These are phyloP conservation scores for Dromaius novaehollandiae DNA, from an alignment of 2,113 vertebrate genomes.

Conservation along the genomic window DNA sequence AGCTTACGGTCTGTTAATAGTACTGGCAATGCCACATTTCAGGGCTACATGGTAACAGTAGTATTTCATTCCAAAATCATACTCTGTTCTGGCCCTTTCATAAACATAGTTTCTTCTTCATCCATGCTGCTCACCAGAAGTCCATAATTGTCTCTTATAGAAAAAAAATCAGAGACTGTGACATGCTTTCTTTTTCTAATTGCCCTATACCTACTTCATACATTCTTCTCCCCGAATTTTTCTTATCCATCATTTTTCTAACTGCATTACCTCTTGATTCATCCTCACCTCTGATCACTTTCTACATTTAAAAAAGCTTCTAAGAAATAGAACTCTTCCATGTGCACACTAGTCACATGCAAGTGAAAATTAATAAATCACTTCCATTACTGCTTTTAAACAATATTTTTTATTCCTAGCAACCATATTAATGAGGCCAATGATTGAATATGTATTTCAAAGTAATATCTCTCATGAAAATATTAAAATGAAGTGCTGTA, in stretches of 20 bases:
- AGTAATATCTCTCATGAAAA: neutral
- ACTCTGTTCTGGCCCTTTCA: neutral
- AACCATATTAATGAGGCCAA: neutral
- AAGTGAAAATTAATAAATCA: neutral
- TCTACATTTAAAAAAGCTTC: neutral
- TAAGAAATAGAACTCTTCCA: neutral
- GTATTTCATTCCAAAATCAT: neutral
- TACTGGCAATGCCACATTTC: neutral
- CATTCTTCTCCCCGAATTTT: neutral
- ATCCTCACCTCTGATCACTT: neutral
- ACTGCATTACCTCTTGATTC: neutral
- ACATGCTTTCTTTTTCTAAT: neutral
- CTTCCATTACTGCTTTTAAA: neutral
- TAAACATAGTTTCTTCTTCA: neutral
- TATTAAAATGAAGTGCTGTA: neutral
- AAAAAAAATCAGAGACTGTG: neutral
- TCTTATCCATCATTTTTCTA: neutral
- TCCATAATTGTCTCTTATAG: neutral
- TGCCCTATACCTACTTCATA: neutral
- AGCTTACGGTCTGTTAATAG: neutral
- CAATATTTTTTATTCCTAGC: neutral
- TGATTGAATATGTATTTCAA: neutral
- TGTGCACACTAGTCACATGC: neutral
- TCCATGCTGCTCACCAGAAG: neutral
- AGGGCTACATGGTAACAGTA: neutral